These are phyloP conservation scores for Propithecus deckenii DNA, from an alignment of 2,797 vertebrate species.

Conservation along the genomic window DNA sequence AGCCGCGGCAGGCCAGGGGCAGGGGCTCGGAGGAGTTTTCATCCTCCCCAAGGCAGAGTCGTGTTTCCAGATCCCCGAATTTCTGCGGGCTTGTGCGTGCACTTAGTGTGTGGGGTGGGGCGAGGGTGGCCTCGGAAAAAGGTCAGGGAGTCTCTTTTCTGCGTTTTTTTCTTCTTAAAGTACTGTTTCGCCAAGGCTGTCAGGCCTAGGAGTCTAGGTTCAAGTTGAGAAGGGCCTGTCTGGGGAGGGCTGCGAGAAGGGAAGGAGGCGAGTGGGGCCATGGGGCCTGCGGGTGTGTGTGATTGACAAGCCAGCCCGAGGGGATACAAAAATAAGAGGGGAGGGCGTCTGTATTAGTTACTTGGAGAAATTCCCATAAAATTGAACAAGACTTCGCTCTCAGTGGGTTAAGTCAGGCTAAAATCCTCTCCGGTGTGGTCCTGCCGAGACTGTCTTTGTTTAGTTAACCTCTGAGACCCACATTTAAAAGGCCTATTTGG, in stretches of 20 bases:
- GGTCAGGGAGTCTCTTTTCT: not conserved
- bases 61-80: not conserved
- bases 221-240: not conserved
- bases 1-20: fast-evolving
- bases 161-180: not conserved
- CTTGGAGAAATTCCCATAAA: constrained; percentile 91
- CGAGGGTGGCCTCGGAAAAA: not conserved
- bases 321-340: constrained; percentile 58
- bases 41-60: too few species aligned
- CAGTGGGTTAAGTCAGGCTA: constrained; percentile 89
- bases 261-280: not conserved
- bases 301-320: constrained; percentile 83
- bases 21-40: not conserved
- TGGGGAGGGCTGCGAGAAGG: too few species aligned
- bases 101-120: not conserved
- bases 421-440: constrained; percentile 94
- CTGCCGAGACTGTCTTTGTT: constrained; percentile 94
- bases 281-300: not conserved
- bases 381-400: constrained; percentile 90
- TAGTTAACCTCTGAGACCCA: constrained; percentile 93
- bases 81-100: not conserved
- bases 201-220: not conserved
- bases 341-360: constrained; percentile 83
- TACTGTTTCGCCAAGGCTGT: fast-evolving
- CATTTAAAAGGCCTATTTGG: constrained; percentile 91